These are phyloP conservation scores for Parauchenoglanis ngamensis DNA, from an alignment of 2,797 vertebrate genomes.

Conservation along the genomic window DNA sequence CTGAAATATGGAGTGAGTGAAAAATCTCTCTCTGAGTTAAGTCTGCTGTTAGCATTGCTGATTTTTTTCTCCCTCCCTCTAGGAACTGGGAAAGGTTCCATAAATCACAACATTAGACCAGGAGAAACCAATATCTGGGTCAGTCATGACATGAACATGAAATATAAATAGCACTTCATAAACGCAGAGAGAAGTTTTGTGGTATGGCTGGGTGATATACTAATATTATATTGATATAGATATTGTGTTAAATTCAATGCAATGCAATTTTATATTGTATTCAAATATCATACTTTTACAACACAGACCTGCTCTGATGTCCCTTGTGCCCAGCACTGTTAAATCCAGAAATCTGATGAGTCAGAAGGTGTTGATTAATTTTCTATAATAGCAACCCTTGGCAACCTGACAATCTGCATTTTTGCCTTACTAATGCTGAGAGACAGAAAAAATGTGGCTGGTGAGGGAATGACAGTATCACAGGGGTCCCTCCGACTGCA, in stretches of 20 bases:
- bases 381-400: background rate
- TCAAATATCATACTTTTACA: background rate
- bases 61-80: conserved; percentile 51
- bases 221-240: background rate
- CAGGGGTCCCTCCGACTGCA: conserved; percentile 52
- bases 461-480: background rate
- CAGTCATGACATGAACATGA: conserved; percentile 71
- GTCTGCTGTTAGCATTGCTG: conserved; percentile 59
- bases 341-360: background rate
- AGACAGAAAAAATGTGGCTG: background rate
- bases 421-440: background rate
- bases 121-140: conserved; percentile 69
- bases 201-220: background rate
- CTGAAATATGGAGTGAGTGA: conserved; percentile 69
- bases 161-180: conserved; percentile 65
- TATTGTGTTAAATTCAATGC: background rate
- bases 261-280: background rate
- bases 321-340: background rate
- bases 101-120: conserved; percentile 71
- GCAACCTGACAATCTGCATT: background rate
- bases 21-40: conserved; percentile 63
- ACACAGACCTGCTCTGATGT: background rate
- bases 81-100: conserved; percentile 56
- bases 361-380: background rate
- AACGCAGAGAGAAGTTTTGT: background rate